A percentile compares a stretch with the other conserved stretches of the same genome.
Evolutionary conservation across 2,113 vertebrate species (phyloP).

Genomic region (Gymnorhina tibicen): DNA sequence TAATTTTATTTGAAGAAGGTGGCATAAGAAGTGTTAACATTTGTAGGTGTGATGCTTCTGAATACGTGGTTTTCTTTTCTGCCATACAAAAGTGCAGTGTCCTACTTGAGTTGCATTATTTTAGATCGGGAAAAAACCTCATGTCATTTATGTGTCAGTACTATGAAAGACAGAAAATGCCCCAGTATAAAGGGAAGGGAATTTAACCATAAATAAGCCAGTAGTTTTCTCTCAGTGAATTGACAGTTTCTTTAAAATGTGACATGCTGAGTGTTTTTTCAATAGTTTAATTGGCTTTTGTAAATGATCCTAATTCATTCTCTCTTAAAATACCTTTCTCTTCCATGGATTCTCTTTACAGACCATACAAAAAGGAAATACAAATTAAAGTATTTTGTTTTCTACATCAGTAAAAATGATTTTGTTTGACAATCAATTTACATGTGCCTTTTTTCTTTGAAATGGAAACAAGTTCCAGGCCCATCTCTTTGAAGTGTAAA

Average conservation of each 20-base stretch:
- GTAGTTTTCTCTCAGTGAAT: not conserved
- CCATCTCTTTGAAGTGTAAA: not conserved
- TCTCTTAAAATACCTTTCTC: not conserved
- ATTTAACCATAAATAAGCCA: not conserved
- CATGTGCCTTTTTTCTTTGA: not conserved
- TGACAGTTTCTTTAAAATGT: not conserved
- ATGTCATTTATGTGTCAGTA: not conserved
- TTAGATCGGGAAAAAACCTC: not conserved
- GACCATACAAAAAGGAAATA: not conserved
- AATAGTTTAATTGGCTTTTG: not conserved
- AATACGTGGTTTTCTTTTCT: not conserved
- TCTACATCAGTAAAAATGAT: not conserved
- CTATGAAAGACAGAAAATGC: not conserved
- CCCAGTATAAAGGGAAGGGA: not conserved
- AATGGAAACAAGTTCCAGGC: not conserved
- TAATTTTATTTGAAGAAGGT: not conserved
- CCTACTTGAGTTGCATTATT: not conserved
- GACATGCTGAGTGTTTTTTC: not conserved
- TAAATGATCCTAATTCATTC: not conserved
- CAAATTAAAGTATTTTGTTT: not conserved
- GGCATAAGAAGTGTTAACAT: not conserved
- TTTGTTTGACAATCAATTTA: not conserved
- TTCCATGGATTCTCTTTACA: not conserved
- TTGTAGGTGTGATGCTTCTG: not conserved
- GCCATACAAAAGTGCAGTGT: not conserved